These are phyloP conservation scores for Turritopsis dohrnii DNA, from an alignment of 30 jellyfish, hydroid and myxozoan genomes.

Conservation along the genomic window DNA sequence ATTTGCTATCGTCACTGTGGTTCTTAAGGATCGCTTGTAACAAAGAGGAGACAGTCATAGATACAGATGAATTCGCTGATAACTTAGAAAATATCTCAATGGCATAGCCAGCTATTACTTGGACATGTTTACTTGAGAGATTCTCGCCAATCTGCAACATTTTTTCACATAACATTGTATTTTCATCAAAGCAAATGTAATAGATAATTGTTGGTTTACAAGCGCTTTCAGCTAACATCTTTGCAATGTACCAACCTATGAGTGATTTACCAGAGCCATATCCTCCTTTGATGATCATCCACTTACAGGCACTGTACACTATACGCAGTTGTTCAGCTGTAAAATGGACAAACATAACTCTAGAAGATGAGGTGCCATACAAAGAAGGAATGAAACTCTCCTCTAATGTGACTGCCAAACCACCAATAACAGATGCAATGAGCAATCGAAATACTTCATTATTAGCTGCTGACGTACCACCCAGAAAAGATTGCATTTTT, in stretches of 20 bases:
- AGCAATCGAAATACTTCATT: not conserved
- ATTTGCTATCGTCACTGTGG: not conserved
- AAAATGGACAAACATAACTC: not conserved
- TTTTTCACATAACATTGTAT: not conserved
- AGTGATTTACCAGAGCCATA: not conserved
- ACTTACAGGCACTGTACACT: not conserved
- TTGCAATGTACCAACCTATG: not conserved
- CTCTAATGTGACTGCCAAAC: not conserved
- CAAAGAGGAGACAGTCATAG: not conserved
- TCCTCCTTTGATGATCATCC: not conserved
- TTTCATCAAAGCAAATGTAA: not conserved
- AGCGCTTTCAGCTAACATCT: not conserved
- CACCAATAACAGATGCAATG: not conserved
- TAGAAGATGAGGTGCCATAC: not conserved
- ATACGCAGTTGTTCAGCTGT: not conserved
- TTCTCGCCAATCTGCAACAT: not conserved
- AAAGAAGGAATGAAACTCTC: not conserved
- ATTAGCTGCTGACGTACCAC: not conserved
- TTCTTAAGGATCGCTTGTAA: not conserved
- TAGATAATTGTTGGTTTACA: not conserved
- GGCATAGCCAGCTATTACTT: not conserved
- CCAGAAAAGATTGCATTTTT: not conserved
- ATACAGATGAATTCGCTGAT: not conserved
- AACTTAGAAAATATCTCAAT: not conserved
- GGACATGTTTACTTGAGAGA: not conserved